Base-by-base conservation (phyloP, 2,888 invertebrate species). In the Andrena bicolor region DNA sequence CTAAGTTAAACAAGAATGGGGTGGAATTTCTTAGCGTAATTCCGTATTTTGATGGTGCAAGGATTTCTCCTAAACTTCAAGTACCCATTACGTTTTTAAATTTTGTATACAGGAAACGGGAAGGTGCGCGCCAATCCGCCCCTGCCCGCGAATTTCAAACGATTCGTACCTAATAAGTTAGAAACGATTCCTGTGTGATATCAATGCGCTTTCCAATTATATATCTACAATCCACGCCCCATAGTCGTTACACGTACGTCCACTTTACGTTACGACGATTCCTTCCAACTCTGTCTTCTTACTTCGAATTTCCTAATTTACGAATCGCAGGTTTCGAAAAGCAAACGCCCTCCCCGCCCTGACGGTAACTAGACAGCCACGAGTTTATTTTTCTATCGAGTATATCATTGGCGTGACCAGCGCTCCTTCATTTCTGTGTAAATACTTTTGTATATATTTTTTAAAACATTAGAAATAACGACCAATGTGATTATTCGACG, bases 401-500 rank as follows among this genome's bases (percentile, higher is more conserved):
- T 84, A 77, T 80, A 72, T 73, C 74, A 81, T 82, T 61, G 49
- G 65, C 71, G 69, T 68, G 66, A 80, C 48, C 58, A 73, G 60
- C 76, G 71, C 78, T 84, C 68, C 58, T 83, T 84, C 83, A 69
- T 89, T 90, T 86, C 84, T 86, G 83, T 91, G 92, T 91, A 92
- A 88, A 91, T 92, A 91, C 83, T 90, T 86, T 91, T 91, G 90
- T 88, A 91, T 85, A 88, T 89, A 84, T 89, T 89, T 89, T 89
- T 87, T 85, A 89, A 89, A 88, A 82, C 76, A 80, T 83, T 86
- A 84, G 61, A 80, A 66, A 60, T 84, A 88, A 82, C 69, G 82
- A 90, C 87, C 86, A 87, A 90, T 81, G 84, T 87, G 84, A 88
- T 84, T 88, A 76, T 86, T 80, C 76, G 78, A 86, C 73, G 78